A percentile compares a stretch with the other conserved stretches of the same genome.
phyloP scores from a whole-genome alignment of 1,140 invertebrate species.

The Thaumatotibia leucotreta region DNA sequence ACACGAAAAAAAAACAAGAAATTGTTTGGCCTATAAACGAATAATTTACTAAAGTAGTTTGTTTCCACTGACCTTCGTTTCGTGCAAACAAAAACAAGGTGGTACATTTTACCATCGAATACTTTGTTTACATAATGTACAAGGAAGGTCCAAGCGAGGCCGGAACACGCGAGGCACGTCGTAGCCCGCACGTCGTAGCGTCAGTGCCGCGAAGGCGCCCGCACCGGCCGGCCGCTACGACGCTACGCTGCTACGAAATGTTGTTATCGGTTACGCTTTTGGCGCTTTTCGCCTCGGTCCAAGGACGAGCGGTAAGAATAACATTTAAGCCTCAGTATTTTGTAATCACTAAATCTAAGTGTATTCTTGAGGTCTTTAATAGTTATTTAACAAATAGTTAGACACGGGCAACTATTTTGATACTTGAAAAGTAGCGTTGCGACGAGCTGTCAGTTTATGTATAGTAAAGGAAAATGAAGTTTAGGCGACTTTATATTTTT shows the following conservation, averaged over 20 bases:
- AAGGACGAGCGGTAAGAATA: conserved; percentile 70
- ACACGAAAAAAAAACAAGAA: neutral
- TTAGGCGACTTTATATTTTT: too few species aligned
- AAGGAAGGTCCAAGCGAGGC: conserved; percentile 36
- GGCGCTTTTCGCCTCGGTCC: conserved; percentile 56
- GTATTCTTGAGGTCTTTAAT: too few species aligned
- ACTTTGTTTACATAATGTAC: conserved; percentile 68
- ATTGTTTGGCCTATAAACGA: neutral
- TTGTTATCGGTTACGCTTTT: conserved; percentile 54
- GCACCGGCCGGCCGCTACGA: conserved; percentile 29
- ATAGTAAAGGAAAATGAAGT: too few species aligned
- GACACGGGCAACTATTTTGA: too few species aligned
- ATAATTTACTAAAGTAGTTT: neutral
- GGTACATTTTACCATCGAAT: conserved; percentile 58
- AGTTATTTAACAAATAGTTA: too few species aligned
- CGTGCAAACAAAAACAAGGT: conserved; percentile 40
- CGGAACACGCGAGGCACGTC: conserved; percentile 36
- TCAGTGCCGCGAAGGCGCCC: conserved; percentile 59
- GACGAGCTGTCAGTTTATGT: too few species aligned
- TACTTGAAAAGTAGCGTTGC: too few species aligned
- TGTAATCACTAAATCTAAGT: too few species aligned
- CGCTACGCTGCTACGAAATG: conserved; percentile 55
- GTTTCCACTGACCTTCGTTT: conserved; percentile 13
- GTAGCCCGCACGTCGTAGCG: conserved; percentile 38
- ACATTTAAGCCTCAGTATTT: conserved; percentile 26